Evolutionary conservation across 2,797 vertebrate species (phyloP).

Genomic region (Ctenosaura bakeri): DNA sequence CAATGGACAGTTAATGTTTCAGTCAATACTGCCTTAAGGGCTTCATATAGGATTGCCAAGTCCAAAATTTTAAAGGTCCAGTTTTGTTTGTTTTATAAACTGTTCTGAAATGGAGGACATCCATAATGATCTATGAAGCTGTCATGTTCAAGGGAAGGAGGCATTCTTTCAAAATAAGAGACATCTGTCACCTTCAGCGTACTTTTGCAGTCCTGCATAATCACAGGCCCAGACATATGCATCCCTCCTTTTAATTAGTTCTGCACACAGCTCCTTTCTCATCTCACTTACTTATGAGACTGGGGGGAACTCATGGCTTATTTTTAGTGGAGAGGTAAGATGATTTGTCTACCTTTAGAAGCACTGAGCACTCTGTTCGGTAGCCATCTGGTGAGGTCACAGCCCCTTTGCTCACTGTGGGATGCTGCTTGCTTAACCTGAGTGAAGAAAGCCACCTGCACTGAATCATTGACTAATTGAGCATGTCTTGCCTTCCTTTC

Average conservation of each 20-base stretch:
- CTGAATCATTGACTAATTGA: slow-evolving; percentile 62
- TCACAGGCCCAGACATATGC: not conserved
- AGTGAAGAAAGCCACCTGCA: slow-evolving; percentile 50
- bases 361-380: slow-evolving; percentile 3
- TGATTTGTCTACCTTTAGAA: slow-evolving; percentile 51
- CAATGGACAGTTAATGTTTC: slow-evolving; percentile 8
- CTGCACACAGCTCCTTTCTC: not conserved
- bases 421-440: slow-evolving; percentile 48
- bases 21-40: slow-evolving; percentile 4
- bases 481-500: slow-evolving; percentile 39
- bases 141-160: slow-evolving; percentile 21
- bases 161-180: slow-evolving; percentile 44
- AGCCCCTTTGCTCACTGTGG: slow-evolving; percentile 44
- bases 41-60: not conserved
- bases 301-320: slow-evolving; percentile 17
- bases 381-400: slow-evolving; percentile 49
- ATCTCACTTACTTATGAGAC: slow-evolving; percentile 39
- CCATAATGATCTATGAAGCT: slow-evolving; percentile 31
- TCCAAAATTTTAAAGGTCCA: slow-evolving; percentile 20
- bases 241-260: slow-evolving; percentile 23
- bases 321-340: slow-evolving; percentile 24
- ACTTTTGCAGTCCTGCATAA: not conserved
- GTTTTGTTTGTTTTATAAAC: not conserved
- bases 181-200: slow-evolving; percentile 33
- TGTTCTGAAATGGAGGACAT: slow-evolving; percentile 15